phyloP scores from a whole-genome alignment of 2,797 vertebrate species.

The Sebastes iracundus region DNA sequence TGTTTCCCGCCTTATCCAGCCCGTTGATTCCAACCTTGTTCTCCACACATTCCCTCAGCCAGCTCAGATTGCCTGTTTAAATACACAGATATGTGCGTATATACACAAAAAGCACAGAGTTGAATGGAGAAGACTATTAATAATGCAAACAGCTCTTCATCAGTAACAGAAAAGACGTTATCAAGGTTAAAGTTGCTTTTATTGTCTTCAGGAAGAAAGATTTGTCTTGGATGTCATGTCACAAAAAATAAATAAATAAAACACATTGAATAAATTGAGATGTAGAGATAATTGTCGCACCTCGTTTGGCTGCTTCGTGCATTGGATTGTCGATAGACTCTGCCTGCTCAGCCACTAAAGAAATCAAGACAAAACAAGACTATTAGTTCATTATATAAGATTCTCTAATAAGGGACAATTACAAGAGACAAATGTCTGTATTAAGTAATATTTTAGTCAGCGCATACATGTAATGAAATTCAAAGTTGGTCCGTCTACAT shows the following conservation, averaged over 20 bases:
- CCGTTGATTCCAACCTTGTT: conserved; percentile 96
- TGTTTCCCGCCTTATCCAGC: conserved; percentile 97
- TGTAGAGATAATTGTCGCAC: conserved; percentile 64
- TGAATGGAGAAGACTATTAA: background rate
- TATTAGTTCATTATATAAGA: background rate
- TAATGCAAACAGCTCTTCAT: background rate
- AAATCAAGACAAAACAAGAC: background rate
- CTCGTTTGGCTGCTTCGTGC: conserved; percentile 98
- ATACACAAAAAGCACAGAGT: background rate
- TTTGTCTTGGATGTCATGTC: background rate
- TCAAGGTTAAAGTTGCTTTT: background rate
- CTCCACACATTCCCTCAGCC: conserved; percentile 97
- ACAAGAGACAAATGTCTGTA: background rate
- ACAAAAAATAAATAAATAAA: background rate
- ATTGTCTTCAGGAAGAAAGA: background rate
- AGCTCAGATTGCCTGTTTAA: conserved; percentile 93
- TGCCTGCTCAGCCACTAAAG: conserved; percentile 93
- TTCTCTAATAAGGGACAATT: background rate
- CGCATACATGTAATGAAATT: background rate
- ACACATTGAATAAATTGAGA: background rate
- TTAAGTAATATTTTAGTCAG: background rate
- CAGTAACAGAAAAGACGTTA: background rate
- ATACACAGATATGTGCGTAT: conserved; percentile 15
- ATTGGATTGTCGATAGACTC: conserved; percentile 97
- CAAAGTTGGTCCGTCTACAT: background rate